Conservation (phyloP, 2,797 vertebrate genomes). For the Arremon brunneinucha region DNA sequence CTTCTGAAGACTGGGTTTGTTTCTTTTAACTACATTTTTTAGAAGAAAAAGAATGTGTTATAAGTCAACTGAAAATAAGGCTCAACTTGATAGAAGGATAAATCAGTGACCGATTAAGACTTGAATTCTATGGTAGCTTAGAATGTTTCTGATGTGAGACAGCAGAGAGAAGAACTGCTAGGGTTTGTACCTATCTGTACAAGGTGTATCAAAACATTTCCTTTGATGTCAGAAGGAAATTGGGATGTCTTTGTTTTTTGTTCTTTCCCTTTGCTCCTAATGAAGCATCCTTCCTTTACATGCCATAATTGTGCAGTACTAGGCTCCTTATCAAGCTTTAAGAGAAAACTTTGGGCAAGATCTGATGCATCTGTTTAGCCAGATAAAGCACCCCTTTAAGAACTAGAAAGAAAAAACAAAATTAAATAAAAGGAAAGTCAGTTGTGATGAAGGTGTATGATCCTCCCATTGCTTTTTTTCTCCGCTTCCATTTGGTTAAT, state of each 20-base stretch:
- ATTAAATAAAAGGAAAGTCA: conserved; percentile 2
- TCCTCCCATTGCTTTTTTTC: not conserved
- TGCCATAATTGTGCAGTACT: not conserved
- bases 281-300: not conserved
- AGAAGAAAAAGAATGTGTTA: not conserved
- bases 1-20: not conserved
- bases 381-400: conserved; percentile 34
- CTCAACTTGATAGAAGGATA: not conserved
- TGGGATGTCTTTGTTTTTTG: not conserved
- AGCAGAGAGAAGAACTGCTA: not conserved
- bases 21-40: not conserved
- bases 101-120: not conserved
- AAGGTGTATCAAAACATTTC: not conserved
- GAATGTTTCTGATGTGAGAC: not conserved
- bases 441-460: not conserved
- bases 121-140: not conserved
- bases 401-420: not conserved
- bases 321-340: not conserved
- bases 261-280: not conserved
- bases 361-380: not conserved
- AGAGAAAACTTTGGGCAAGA: not conserved
- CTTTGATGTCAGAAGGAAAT: not conserved
- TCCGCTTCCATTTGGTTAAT: not conserved
- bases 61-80: not conserved
- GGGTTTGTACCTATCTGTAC: not conserved